A percentile compares a stretch with the other conserved stretches of the same genome.
These are phyloP conservation scores for Bostrychus sinensis DNA, from an alignment of 2,113 vertebrate species.

Conservation along the genomic window DNA sequence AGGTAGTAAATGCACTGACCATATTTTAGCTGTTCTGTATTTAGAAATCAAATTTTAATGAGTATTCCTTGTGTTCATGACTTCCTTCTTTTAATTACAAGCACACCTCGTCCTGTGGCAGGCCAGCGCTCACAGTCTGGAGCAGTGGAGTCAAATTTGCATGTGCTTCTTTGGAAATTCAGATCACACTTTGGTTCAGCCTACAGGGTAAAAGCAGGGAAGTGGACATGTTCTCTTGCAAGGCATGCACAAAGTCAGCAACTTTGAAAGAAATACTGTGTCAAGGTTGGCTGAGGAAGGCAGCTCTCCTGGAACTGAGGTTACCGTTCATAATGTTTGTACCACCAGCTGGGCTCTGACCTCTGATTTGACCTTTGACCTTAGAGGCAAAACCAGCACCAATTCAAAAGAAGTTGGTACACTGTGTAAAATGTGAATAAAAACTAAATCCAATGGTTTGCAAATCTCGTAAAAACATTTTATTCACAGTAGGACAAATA, in stretches of 20 bases:
- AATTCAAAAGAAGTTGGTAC: no score
- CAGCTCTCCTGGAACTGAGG: constrained; percentile 22
- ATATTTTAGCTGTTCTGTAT: constrained; percentile 21
- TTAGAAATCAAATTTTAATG: constrained; percentile 1
- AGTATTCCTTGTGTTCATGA: constrained; percentile 17
- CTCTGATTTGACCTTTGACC: constrained; percentile 27
- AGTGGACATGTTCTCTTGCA: constrained; percentile 18
- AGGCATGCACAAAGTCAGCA: constrained; percentile 19
- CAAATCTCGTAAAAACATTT: no score
- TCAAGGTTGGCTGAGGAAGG: constrained; percentile 9
- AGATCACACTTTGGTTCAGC: constrained; percentile 13
- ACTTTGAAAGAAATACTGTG: constrained; percentile 14
- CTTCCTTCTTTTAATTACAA: constrained; percentile 21
- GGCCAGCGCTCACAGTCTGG: constrained; percentile 1
- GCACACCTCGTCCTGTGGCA: background rate
- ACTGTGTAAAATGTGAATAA: no score
- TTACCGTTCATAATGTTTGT: constrained; percentile 37
- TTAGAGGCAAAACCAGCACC: constrained; percentile 15
- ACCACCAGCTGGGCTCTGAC: constrained; percentile 12
- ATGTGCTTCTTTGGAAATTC: constrained; percentile 26
- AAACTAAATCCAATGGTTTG: no score
- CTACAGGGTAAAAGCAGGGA: constrained; percentile 13
- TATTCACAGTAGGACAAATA: no score
- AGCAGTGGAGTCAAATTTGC: constrained; percentile 18
- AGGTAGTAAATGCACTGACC: constrained; percentile 18